phyloP scores from a whole-genome alignment of 53 echinoderm and acorn worm genomes.

The Henricia sp. region DNA sequence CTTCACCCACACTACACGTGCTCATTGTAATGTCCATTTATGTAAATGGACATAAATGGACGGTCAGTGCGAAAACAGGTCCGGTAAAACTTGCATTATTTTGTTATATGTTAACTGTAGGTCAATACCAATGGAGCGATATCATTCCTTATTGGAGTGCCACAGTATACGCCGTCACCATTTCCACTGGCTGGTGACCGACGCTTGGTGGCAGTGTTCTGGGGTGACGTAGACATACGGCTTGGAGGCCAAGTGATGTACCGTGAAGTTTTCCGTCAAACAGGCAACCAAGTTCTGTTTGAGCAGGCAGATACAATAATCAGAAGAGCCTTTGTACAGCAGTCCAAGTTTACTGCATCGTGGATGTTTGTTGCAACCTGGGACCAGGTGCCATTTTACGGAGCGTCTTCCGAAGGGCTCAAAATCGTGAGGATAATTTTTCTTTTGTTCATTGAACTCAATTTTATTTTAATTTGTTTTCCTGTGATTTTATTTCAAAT shows the following conservation, averaged over 20 bases:
- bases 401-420: background rate
- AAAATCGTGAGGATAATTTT: background rate
- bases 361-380: slow-evolving; percentile 39
- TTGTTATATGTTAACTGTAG: background rate
- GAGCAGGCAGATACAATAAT: background rate
- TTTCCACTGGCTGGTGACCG: slow-evolving; percentile 16
- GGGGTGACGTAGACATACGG: slow-evolving; percentile 26
- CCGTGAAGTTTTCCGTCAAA: background rate
- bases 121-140: slow-evolving; percentile 19
- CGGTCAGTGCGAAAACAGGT: too few species aligned
- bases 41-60: too few species aligned
- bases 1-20: too few species aligned
- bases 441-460: too few species aligned
- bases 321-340: background rate
- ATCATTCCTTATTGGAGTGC: background rate
- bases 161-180: slow-evolving; percentile 9
- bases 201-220: slow-evolving; percentile 31
- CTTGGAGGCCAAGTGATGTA: background rate
- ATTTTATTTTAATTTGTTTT: too few species aligned
- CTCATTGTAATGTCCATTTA: too few species aligned
- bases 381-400: slow-evolving; percentile 13
- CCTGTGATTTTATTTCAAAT: background rate
- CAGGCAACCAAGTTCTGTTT: background rate
- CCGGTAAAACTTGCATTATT: too few species aligned
- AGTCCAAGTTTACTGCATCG: background rate